These are phyloP conservation scores for Sula dactylatra DNA, from an alignment of 2,113 vertebrate species.

Conservation along the genomic window DNA sequence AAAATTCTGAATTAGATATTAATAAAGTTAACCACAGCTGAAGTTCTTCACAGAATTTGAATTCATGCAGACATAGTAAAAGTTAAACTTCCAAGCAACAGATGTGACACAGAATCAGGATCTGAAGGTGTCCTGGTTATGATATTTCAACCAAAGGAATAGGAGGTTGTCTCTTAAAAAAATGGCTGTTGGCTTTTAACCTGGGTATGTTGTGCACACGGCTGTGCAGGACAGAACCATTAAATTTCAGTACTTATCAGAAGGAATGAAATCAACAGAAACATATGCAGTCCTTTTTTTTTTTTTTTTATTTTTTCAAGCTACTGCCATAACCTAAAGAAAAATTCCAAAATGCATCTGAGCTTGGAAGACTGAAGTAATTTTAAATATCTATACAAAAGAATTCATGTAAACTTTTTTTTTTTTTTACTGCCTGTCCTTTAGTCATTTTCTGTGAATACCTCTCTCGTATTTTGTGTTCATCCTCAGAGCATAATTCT, in stretches of 20 bases:
- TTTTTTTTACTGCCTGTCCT: not conserved
- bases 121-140: not conserved
- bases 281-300: not conserved
- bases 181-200: not conserved
- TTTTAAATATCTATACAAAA: not conserved
- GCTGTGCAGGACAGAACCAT: not conserved
- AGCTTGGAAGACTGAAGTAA: not conserved
- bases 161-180: not conserved
- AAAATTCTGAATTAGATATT: not conserved
- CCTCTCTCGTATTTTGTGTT: not conserved
- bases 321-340: not conserved
- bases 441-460: not conserved
- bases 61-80: not conserved
- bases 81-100: not conserved
- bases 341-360: not conserved
- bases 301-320: not conserved
- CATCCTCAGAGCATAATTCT: not conserved
- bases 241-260: not conserved
- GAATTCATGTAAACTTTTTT: not conserved
- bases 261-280: not conserved
- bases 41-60: not conserved
- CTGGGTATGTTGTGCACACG: not conserved
- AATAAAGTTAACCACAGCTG: not conserved
- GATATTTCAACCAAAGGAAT: not conserved
- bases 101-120: not conserved